Conservation (phyloP, 2,888 invertebrate species). For the Torymus aiolomorphi region DNA sequence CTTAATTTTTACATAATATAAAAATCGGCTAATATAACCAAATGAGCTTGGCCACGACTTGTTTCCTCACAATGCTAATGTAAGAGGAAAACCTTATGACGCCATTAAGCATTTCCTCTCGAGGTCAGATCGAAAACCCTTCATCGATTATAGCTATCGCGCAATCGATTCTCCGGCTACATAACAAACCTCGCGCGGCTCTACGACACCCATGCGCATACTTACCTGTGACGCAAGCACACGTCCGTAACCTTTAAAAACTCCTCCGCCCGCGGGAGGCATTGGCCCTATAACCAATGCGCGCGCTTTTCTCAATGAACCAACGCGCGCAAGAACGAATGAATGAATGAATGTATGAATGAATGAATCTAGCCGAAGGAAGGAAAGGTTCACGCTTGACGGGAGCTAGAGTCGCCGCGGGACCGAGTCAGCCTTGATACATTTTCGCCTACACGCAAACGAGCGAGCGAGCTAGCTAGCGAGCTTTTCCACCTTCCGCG, state of each 20-base stretch:
- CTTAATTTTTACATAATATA: too few species aligned
- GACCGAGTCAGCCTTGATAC: slow-evolving; percentile 68
- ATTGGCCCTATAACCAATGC: neutral
- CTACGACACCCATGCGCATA: neutral
- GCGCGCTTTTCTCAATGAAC: neutral
- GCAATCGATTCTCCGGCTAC: neutral
- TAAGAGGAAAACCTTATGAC: slow-evolving; percentile 29
- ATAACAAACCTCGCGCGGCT: slow-evolving; percentile 53
- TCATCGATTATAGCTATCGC: neutral
- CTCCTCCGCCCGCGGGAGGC: slow-evolving; percentile 19
- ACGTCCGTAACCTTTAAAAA: slow-evolving; percentile 54
- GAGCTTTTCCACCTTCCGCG: slow-evolving; percentile 73
- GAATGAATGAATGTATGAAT: slow-evolving; percentile 25
- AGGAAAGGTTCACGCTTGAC: slow-evolving; percentile 34
- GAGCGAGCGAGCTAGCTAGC: slow-evolving; percentile 59
- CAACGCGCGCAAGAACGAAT: slow-evolving; percentile 15
- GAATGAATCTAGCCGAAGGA: slow-evolving; percentile 40
- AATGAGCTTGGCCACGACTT: too few species aligned
- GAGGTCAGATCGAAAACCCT: neutral
- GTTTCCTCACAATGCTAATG: neutral
- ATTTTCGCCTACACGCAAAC: slow-evolving; percentile 69
- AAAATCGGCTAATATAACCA: too few species aligned
- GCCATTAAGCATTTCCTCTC: slow-evolving; percentile 11
- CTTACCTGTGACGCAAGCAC: slow-evolving; percentile 53
- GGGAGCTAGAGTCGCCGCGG: slow-evolving; percentile 24